These are phyloP conservation scores for Macrobrachium nipponense DNA, from an alignment of 1,140 invertebrate species.

Conservation along the genomic window DNA sequence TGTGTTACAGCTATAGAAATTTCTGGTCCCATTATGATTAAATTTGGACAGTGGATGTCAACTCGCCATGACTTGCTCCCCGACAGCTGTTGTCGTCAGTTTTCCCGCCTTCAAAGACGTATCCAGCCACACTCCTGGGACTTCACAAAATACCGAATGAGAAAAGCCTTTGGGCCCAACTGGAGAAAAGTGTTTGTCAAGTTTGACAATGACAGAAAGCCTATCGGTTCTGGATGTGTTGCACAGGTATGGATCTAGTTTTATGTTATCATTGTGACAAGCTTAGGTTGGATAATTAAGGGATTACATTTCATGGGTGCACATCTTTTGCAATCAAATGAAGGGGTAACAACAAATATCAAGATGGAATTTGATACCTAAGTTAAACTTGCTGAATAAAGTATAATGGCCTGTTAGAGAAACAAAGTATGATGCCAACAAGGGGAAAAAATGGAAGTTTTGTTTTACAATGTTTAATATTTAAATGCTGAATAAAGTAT, in stretches of 20 bases:
- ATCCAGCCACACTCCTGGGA: conserved; percentile 68
- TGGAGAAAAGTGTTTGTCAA: conserved; percentile 68
- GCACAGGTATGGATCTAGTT: conserved; percentile 69
- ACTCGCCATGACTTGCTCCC: conserved; percentile 71
- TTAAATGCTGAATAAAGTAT: too few relatives aligned
- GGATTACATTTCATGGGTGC: too few relatives aligned
- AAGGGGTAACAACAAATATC: too few relatives aligned
- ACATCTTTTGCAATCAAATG: too few relatives aligned
- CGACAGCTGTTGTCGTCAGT: conserved; percentile 69
- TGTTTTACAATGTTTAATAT: too few relatives aligned
- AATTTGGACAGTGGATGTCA: conserved; percentile 70
- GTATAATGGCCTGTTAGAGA: too few relatives aligned
- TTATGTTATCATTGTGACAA: not conserved
- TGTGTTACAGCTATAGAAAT: conserved; percentile 67
- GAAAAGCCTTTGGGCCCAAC: conserved; percentile 67
- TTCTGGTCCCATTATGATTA: conserved; percentile 72
- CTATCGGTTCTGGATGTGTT: conserved; percentile 72
- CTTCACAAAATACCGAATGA: conserved; percentile 67
- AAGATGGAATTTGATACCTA: too few relatives aligned
- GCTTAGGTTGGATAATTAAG: not conserved
- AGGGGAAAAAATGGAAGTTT: too few relatives aligned
- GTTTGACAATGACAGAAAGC: conserved; percentile 64
- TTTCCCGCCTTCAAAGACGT: conserved; percentile 68
- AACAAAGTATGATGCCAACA: too few relatives aligned
- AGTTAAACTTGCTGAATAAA: too few relatives aligned